Evolutionary conservation across 2,113 vertebrate genomes (phyloP).

Genomic region (Melospiza melodia): DNA sequence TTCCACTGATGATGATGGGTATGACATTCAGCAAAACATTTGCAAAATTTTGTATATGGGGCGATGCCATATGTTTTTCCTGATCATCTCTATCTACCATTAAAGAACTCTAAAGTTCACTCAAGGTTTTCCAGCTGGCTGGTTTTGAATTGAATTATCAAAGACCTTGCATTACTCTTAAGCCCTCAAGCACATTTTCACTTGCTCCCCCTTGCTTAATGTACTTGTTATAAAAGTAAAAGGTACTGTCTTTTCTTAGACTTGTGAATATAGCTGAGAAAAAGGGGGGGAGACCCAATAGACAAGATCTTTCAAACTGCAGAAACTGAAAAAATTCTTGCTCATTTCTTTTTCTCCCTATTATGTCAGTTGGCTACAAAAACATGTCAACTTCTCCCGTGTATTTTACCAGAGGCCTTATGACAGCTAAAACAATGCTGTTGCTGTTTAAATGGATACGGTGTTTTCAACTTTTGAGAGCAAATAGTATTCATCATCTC

Average conservation of each 20-base stretch:
- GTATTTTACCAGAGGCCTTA: not conserved
- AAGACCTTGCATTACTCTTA: not conserved
- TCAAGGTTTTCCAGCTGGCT: not conserved
- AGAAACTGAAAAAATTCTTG: not conserved
- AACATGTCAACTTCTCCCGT: slow-evolving; percentile 22
- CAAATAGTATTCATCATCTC: not conserved
- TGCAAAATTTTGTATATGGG: not conserved
- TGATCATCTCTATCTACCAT: not conserved
- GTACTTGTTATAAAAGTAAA: not conserved
- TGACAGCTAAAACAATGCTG: slow-evolving; percentile 32
- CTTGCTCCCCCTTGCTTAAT: not conserved
- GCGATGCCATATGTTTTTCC: not conserved
- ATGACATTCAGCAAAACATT: not conserved
- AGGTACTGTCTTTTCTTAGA: not conserved
- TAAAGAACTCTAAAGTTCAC: not conserved
- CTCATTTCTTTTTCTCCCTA: not conserved
- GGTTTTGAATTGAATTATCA: not conserved
- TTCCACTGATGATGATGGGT: not conserved
- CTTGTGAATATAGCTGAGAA: not conserved
- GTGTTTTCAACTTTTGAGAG: not conserved
- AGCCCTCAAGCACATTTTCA: not conserved
- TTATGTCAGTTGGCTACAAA: slow-evolving; percentile 38
- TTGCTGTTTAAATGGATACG: not conserved
- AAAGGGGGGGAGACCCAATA: not conserved
- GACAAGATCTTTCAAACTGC: not conserved